Percentiles rank a stretch among this genome's conserved stretches.
Conservation (phyloP, 2,888 invertebrate species). For the Lagria hirta region DNA sequence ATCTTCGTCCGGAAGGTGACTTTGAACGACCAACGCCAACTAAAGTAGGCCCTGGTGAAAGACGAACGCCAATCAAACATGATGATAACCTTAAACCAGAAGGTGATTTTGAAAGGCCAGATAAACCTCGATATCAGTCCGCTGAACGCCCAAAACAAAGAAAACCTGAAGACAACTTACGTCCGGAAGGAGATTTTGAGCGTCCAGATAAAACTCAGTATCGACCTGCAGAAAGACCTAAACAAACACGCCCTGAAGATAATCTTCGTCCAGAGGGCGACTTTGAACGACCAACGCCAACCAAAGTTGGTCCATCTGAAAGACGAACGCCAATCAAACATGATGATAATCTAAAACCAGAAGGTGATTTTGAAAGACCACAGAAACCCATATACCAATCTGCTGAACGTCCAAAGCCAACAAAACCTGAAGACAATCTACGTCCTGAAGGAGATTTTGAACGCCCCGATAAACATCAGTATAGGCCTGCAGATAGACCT, state of each 20-base stretch:
- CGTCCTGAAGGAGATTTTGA: conserved; percentile 54
- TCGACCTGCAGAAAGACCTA: conserved; percentile 50
- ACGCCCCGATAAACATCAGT: conserved; percentile 33
- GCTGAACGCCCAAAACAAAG: conserved; percentile 52
- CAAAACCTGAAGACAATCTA: conserved; percentile 68
- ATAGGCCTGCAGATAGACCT: conserved; percentile 47
- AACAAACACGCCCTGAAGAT: conserved; percentile 53
- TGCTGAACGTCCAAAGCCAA: too few species aligned
- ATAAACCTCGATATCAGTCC: conserved; percentile 48
- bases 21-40: conserved; percentile 46
- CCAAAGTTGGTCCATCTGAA: too few species aligned
- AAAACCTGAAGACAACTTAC: conserved; percentile 54
- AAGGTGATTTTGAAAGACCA: too few species aligned
- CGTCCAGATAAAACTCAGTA: conserved; percentile 52
- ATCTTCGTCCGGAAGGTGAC: conserved; percentile 53
- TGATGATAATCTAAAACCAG: too few species aligned
- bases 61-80: conserved; percentile 52
- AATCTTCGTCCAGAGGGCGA: conserved; percentile 57
- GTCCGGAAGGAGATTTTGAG: conserved; percentile 54
- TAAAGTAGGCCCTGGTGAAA: conserved; percentile 46
- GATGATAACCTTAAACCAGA: conserved; percentile 61
- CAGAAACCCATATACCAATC: too few species aligned
- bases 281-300: too few species aligned
- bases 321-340: too few species aligned
- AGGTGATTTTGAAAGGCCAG: conserved; percentile 57